Percentiles rank a stretch among this genome's conserved stretches.
Evolutionary conservation across 2,888 invertebrate genomes (phyloP).

Genomic region (Himalopsyche japonica): DNA sequence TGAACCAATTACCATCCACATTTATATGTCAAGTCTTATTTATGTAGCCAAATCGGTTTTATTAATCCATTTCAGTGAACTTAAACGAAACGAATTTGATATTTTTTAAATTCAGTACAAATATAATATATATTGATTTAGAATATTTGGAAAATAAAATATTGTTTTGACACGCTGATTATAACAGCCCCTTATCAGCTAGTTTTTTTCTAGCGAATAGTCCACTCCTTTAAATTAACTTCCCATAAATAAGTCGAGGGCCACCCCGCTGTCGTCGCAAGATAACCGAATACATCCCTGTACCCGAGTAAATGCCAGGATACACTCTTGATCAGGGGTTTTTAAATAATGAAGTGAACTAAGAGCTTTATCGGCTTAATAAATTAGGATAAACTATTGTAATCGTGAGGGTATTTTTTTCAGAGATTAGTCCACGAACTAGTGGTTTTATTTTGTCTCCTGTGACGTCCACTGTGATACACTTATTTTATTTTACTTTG

Average conservation of each 20-base stretch:
- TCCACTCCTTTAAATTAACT: conserved; percentile 32
- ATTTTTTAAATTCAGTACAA: no score
- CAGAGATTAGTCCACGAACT: neutral
- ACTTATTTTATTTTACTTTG: no score
- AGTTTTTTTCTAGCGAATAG: conserved; percentile 6
- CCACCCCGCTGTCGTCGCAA: conserved; percentile 37
- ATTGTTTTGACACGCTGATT: neutral
- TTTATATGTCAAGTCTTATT: no score
- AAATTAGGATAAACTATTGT: neutral
- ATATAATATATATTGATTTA: no score
- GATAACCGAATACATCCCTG: conserved; percentile 4
- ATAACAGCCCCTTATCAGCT: neutral
- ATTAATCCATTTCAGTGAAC: no score
- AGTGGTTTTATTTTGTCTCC: neutral
- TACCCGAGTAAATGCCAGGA: neutral
- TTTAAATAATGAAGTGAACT: neutral
- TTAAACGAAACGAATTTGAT: no score
- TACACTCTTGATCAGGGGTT: neutral
- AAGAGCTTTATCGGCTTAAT: neutral
- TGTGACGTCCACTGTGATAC: neutral
- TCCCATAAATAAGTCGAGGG: conserved; percentile 34
- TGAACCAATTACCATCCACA: no score
- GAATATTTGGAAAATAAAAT: no score
- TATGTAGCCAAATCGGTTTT: no score
- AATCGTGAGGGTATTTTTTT: neutral